Evolutionary conservation across 2,888 invertebrate genomes (phyloP).

Genomic region (Orthosia incerta): DNA sequence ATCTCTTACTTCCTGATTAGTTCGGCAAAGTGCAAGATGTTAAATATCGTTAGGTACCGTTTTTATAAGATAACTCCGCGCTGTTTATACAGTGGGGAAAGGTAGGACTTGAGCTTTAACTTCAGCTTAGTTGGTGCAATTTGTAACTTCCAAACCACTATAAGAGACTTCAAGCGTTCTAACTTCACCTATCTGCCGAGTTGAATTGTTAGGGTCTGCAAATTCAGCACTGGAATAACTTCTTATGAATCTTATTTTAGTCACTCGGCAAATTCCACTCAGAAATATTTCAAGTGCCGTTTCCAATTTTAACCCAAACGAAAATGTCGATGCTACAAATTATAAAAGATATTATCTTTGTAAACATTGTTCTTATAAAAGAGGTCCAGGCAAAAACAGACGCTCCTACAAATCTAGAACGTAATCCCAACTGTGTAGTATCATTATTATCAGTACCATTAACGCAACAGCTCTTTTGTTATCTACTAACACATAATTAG

Average conservation of each 20-base stretch:
- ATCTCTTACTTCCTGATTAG: conserved; percentile 61
- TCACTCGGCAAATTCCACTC: not conserved
- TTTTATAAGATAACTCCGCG: conserved; percentile 59
- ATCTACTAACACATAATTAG: conserved; percentile 69
- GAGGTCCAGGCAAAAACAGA: conserved; percentile 27
- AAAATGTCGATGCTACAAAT: not conserved
- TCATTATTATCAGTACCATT: conserved; percentile 65
- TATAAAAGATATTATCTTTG: not conserved
- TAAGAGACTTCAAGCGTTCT: conserved; percentile 30
- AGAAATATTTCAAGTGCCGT: not conserved
- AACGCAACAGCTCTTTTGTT: conserved; percentile 68
- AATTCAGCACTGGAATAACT: conserved; percentile 9
- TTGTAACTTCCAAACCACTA: conserved; percentile 38
- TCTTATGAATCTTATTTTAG: not conserved
- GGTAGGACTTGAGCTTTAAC: conserved; percentile 44
- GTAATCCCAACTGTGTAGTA: conserved; percentile 61
- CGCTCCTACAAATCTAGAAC: conserved; percentile 45
- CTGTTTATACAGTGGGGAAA: conserved; percentile 45
- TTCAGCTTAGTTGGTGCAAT: conserved; percentile 33
- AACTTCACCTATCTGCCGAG: conserved; percentile 20
- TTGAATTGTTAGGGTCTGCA: conserved; percentile 8
- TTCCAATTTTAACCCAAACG: not conserved
- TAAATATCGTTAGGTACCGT: conserved; percentile 57
- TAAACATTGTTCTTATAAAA: not conserved
- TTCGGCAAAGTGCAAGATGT: conserved; percentile 64